Percentiles rank a stretch among this genome's conserved stretches.
These are phyloP conservation scores for Enhydra lutris DNA, from an alignment of 2,113 vertebrate species.

Conservation along the genomic window DNA sequence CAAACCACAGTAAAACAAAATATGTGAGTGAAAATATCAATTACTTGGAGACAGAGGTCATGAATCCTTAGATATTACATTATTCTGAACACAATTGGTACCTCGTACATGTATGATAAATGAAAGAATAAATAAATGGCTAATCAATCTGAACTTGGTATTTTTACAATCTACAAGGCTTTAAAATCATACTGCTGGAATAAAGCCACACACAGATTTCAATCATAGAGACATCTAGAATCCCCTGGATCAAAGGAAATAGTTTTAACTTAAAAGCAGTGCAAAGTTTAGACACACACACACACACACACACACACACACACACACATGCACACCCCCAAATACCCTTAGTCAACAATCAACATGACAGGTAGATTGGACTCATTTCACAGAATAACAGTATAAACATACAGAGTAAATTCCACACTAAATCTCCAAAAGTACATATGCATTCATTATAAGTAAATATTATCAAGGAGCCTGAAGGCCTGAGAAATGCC, in stretches of 20 bases:
- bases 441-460: conserved; percentile 20
- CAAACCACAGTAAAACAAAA: background rate
- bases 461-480: conserved; percentile 34
- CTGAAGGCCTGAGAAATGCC: conserved; percentile 2
- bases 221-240: background rate
- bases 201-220: conserved; percentile 15
- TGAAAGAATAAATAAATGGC: background rate
- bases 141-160: background rate
- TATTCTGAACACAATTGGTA: background rate
- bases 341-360: conserved; percentile 11
- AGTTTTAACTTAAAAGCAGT: conserved; percentile 17
- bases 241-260: background rate
- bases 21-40: background rate
- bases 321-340: background rate
- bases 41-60: background rate
- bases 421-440: conserved; percentile 38
- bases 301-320: background rate
- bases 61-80: background rate
- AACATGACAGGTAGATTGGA: conserved; percentile 15
- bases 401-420: conserved; percentile 58
- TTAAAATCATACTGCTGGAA: background rate
- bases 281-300: conserved; percentile 40
- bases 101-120: background rate
- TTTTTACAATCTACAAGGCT: conserved; percentile 1
- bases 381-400: conserved; percentile 51